A percentile compares a stretch with the other conserved stretches of the same genome.
Conservation (phyloP, 1,140 invertebrate genomes). For the Brachionus rubens region DNA sequence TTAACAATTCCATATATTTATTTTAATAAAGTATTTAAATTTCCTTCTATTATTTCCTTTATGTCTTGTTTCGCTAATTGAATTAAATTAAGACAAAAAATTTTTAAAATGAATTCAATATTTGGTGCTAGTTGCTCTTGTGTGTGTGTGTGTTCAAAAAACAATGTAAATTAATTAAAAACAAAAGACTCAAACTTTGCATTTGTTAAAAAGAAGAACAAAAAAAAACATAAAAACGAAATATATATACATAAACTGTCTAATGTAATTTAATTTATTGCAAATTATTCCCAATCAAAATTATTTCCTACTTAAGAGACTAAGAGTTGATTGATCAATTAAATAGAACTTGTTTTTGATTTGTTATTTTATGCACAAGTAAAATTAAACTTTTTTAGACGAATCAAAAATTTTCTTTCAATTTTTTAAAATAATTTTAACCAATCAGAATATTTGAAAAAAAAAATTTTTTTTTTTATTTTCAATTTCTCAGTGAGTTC, state of each 20-base stretch:
- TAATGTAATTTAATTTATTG: slow-evolving; percentile 35
- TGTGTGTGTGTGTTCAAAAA: too few relatives aligned
- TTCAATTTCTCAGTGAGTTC: not conserved
- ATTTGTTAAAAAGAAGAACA: too few relatives aligned
- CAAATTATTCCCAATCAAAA: slow-evolving; percentile 39
- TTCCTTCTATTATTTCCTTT: not conserved
- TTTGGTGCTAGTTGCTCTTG: too few relatives aligned
- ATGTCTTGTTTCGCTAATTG: not conserved
- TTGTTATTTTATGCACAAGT: too few relatives aligned
- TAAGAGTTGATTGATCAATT: slow-evolving; percentile 12
- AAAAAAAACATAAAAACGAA: too few relatives aligned
- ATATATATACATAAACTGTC: slow-evolving; percentile 9
- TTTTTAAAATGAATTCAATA: too few relatives aligned
- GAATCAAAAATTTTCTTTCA: slow-evolving; percentile 30
- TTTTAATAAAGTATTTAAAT: too few relatives aligned
- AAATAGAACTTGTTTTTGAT: not conserved
- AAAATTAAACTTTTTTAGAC: not conserved
- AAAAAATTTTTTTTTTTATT: too few relatives aligned
- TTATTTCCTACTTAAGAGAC: slow-evolving; percentile 14
- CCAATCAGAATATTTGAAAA: too few relatives aligned
- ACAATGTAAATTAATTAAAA: slow-evolving; percentile 40
- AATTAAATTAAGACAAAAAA: slow-evolving; percentile 41
- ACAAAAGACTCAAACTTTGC: too few relatives aligned
- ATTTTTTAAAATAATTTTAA: too few relatives aligned
- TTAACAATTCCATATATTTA: too few relatives aligned